Evolutionary conservation across 2,113 vertebrate genomes (phyloP).

Genomic region (Colius striatus): DNA sequence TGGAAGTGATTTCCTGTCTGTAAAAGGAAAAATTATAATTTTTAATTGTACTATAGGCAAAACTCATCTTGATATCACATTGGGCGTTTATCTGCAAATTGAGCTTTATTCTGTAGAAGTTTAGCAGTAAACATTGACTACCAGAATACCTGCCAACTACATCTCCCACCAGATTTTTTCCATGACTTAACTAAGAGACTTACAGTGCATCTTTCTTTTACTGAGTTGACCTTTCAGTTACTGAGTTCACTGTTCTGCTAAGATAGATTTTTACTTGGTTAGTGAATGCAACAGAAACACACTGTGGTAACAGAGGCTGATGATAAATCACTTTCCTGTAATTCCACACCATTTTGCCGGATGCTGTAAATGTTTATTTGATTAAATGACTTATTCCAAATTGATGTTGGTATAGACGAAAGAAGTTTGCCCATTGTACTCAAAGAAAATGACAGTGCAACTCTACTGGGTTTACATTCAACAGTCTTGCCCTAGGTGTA

Average conservation of each 20-base stretch:
- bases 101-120: background rate
- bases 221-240: background rate
- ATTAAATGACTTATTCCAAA: no score
- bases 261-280: background rate
- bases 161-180: background rate
- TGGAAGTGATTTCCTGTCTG: slow-evolving; percentile 1
- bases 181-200: no score
- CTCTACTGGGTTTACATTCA: no score
- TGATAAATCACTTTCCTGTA: background rate
- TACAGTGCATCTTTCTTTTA: background rate
- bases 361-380: background rate
- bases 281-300: background rate
- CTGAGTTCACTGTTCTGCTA: background rate
- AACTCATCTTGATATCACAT: background rate
- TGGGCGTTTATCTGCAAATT: background rate
- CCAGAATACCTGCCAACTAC: background rate
- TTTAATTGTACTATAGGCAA: background rate
- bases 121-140: background rate
- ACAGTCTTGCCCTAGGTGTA: no score
- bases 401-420: no score
- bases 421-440: no score
- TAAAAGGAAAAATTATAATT: background rate
- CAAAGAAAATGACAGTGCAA: no score
- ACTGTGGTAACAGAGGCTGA: background rate
- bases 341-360: background rate